Evolutionary conservation across 2,888 invertebrate genomes (phyloP), one percentile per base, ranked within the genome.

Genomic region (Galeopsomyia nigrocyanea): DNA sequence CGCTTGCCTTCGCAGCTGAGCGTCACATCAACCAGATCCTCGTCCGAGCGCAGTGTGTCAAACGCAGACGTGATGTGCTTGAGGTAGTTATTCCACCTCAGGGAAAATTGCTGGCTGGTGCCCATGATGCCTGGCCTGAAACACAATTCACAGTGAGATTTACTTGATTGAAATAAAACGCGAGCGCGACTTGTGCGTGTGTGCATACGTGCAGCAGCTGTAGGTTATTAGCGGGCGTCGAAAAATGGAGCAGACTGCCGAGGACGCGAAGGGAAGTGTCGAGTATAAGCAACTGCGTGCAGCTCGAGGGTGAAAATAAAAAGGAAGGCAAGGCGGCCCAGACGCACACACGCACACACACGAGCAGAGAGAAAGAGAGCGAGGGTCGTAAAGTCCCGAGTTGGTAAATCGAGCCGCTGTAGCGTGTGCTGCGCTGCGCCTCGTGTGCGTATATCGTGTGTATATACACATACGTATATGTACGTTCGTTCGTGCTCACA

Each of bases 51-150:
- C 77, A 95, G 88, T 77, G 91, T 90, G 86, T 94, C 94, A 82
- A 95, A 92, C 57, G 94, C 94, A 86, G 92, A 92, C 77, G 93
- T 93, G 82, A 95, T 92, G 90, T 93, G 93, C 81, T 90, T 90
- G 83, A 93, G 90, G 85, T 95, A 94, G 87, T 95, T 94, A 86
- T 94, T 95, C 95, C 95, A 95, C 78, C 94, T 92, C 79, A 95
- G 88, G 77, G 94, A 94, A 87, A 94, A 95, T 84, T 95, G 94
- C 84, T 94, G 93, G 84, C 91, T 91, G 87, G 91, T 87, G 80
- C 89, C 88, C 90, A 90, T 90, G 69, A 78, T 83, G 83, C 68
- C 79, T 81, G 66, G 66, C 13, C 39, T 39, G 39, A 39, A 3
- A 39, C 39, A 39, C 39, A 39, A 39, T 39, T 10, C 7, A 39